Conservation (phyloP, 2,888 invertebrate species). For the Nymphalis polychloros region DNA sequence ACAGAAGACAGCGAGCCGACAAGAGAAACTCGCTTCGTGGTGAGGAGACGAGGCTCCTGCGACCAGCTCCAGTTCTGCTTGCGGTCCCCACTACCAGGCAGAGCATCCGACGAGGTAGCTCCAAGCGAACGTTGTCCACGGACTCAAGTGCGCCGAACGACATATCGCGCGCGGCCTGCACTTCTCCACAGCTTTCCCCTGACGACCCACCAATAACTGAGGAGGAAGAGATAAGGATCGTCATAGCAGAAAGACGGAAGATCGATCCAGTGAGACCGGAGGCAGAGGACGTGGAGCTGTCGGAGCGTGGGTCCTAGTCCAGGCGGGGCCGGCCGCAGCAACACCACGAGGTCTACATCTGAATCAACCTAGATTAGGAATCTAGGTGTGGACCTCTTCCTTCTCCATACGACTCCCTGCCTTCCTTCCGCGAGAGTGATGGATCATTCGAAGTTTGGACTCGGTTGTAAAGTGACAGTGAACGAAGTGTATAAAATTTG, state of each 20-base stretch:
- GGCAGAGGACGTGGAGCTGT: conserved; percentile 68
- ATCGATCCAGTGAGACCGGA: conserved; percentile 74
- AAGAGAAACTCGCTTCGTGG: conserved; percentile 72
- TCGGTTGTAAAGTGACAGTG: conserved; percentile 66
- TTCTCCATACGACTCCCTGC: conserved; percentile 40
- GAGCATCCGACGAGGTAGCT: conserved; percentile 53
- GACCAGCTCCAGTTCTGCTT: conserved; percentile 64
- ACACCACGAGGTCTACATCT: conserved; percentile 79
- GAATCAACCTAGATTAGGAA: conserved; percentile 48
- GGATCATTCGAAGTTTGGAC: conserved; percentile 64
- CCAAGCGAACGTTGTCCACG: conserved; percentile 60
- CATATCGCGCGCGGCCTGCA: conserved; percentile 51
- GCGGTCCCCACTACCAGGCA: conserved; percentile 67
- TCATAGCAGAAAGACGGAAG: conserved; percentile 83
- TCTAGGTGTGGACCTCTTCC: conserved; percentile 22
- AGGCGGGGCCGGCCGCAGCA: conserved; percentile 79
- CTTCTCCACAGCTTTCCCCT: conserved; percentile 49
- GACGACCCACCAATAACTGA: conserved; percentile 67
- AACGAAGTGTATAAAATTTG: conserved; percentile 38
- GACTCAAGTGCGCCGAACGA: conserved; percentile 62
- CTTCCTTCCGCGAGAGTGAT: conserved; percentile 17
- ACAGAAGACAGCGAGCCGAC: conserved; percentile 72
- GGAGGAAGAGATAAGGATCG: conserved; percentile 82
- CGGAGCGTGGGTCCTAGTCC: conserved; percentile 77
- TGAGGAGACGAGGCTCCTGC: conserved; percentile 71